phyloP scores from a whole-genome alignment of 2,888 invertebrate species.

The Drosophila pullipes region DNA sequence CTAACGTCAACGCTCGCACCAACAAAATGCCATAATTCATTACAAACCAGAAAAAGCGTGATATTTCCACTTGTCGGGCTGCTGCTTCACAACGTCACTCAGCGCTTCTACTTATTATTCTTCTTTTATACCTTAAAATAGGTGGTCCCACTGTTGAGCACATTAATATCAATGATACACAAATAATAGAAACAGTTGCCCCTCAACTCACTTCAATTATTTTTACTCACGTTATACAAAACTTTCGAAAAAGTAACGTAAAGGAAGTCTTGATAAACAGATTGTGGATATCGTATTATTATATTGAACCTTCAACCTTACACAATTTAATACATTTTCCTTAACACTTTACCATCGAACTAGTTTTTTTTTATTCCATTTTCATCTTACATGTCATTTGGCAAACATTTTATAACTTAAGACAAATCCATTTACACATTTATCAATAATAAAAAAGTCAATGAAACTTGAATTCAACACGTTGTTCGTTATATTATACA shows the following conservation, averaged over 20 bases:
- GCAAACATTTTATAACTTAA: not conserved
- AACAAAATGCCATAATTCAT: constrained; percentile 81
- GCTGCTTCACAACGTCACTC: constrained; percentile 44
- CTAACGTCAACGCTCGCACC: constrained; percentile 28
- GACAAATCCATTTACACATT: not conserved
- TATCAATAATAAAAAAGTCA: not conserved
- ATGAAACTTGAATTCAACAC: not conserved
- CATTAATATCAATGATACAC: not conserved
- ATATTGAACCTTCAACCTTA: not conserved
- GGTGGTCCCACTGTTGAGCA: not conserved
- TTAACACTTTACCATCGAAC: not conserved
- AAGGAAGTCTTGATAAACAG: not conserved
- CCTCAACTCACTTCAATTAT: not conserved
- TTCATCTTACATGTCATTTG: not conserved
- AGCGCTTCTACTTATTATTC: constrained; percentile 14
- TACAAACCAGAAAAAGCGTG: constrained; percentile 66
- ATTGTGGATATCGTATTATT: not conserved
- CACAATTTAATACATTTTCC: not conserved
- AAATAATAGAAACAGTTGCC: not conserved
- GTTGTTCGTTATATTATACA: not conserved
- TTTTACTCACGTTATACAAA: not conserved
- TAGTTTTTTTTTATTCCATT: not conserved
- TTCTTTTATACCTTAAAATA: not conserved
- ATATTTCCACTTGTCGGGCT: constrained; percentile 47
- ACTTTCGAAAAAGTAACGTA: not conserved